phyloP scores from a whole-genome alignment of 2,113 vertebrate species.

The Psammodynastes pulverulentus region DNA sequence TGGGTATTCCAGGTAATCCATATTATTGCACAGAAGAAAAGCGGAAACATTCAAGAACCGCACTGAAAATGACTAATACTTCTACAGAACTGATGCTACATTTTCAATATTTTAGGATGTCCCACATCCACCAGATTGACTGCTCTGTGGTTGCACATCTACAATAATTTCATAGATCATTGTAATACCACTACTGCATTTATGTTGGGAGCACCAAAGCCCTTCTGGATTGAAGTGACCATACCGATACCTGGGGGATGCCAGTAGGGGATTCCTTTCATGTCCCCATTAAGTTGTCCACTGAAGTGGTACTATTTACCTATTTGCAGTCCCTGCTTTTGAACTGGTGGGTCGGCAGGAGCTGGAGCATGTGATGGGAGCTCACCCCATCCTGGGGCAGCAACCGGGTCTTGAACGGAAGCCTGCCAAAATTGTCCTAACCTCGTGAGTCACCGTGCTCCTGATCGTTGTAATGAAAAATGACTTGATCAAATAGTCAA shows the following conservation, averaged over 20 bases:
- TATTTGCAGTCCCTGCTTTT: neutral
- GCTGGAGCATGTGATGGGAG: neutral
- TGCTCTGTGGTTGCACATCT: neutral
- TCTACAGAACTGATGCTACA: neutral
- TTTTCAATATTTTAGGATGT: neutral
- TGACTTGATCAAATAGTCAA: neutral
- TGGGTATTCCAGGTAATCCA: constrained; percentile 4
- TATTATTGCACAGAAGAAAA: neutral
- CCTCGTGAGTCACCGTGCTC: neutral
- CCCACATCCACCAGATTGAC: neutral
- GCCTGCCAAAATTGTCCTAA: neutral
- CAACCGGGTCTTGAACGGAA: neutral
- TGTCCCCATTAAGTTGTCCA: neutral
- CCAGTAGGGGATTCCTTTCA: neutral
- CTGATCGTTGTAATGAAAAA: constrained; percentile 3
- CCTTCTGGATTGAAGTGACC: neutral
- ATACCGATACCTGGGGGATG: neutral
- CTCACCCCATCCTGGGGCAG: neutral
- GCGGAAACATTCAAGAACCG: neutral
- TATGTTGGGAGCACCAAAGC: neutral
- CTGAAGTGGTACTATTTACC: neutral
- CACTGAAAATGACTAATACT: neutral
- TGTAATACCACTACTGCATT: neutral
- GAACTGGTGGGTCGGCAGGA: neutral
- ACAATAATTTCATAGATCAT: neutral